Evolutionary conservation across 2,113 vertebrate genomes (phyloP).

Genomic region (Carollia perspicillata): DNA sequence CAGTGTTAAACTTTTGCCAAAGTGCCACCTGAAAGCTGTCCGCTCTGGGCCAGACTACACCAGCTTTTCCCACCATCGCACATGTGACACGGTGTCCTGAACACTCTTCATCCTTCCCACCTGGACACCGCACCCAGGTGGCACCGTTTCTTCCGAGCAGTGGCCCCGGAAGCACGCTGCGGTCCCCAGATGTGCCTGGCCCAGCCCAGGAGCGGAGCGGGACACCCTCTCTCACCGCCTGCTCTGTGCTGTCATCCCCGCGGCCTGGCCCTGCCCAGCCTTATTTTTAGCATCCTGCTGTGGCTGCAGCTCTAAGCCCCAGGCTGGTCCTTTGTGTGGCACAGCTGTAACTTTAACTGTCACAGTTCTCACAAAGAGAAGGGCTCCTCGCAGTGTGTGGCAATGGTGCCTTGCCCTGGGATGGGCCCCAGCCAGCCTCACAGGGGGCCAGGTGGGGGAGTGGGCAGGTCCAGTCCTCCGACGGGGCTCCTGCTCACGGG

Average conservation of each 20-base stretch:
- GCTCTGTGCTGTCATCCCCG: not conserved
- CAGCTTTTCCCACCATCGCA: not conserved
- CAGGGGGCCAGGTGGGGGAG: not conserved
- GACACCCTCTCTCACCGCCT: accelerated
- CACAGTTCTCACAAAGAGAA: not conserved
- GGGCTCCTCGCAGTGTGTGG: not conserved
- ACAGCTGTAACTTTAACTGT: not conserved
- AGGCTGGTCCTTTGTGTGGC: not conserved
- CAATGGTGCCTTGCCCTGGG: not conserved
- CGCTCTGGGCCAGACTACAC: not conserved
- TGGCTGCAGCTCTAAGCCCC: not conserved
- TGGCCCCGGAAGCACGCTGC: too few relatives aligned
- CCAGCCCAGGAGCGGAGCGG: not conserved
- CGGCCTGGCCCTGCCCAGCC: not conserved
- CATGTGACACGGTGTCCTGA: not conserved
- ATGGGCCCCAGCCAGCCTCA: not conserved
- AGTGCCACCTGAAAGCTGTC: not conserved
- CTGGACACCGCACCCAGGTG: not conserved
- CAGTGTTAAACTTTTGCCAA: not conserved
- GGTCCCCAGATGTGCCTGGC: not conserved
- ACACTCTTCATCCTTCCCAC: not conserved
- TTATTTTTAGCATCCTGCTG: not conserved
- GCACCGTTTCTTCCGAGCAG: not conserved
- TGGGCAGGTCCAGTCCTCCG: not conserved
- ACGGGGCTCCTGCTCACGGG: not conserved